These are phyloP conservation scores for Leguminivora glycinivorella DNA, from an alignment of 1,140 invertebrate species.

Conservation along the genomic window DNA sequence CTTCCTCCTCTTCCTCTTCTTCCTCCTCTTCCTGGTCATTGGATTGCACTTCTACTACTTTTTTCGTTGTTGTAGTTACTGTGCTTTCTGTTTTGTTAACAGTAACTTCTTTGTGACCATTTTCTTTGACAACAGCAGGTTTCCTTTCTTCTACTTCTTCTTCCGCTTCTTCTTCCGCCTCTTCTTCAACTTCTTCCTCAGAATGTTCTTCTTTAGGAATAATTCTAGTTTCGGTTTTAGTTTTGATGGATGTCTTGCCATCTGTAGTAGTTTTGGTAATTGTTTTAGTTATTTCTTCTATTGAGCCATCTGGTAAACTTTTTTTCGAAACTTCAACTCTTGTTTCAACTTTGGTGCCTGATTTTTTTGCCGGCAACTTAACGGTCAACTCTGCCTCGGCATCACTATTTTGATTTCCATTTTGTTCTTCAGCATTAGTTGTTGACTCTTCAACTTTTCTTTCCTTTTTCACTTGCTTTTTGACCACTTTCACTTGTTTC, in stretches of 20 bases:
- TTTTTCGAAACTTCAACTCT: constrained; percentile 69
- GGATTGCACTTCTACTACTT: constrained; percentile 45
- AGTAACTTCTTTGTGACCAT: constrained; percentile 35
- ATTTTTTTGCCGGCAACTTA: constrained; percentile 65
- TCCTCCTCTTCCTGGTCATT: constrained; percentile 38
- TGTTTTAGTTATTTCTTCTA: constrained; percentile 69
- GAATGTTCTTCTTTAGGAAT: constrained; percentile 56
- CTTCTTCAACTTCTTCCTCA: constrained; percentile 42
- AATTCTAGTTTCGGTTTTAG: constrained; percentile 64
- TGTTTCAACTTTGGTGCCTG: constrained; percentile 67
- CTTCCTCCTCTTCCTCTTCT: constrained; percentile 37
- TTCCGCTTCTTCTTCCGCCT: constrained; percentile 49
- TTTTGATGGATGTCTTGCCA: constrained; percentile 66
- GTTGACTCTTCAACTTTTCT: constrained; percentile 37
- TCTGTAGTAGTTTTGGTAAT: constrained; percentile 69
- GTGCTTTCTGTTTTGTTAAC: constrained; percentile 43
- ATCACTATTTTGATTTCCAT: constrained; percentile 50
- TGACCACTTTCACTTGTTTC: constrained; percentile 62
- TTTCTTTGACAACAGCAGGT: constrained; percentile 38
- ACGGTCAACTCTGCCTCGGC: constrained; percentile 59
- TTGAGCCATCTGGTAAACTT: constrained; percentile 62
- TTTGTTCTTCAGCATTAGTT: constrained; percentile 48
- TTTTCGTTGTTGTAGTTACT: constrained; percentile 45
- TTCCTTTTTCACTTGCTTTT: constrained; percentile 60
- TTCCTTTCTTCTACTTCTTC: constrained; percentile 38